These are phyloP conservation scores for Hippocampus guttulatus DNA, from an alignment of 2,113 vertebrate genomes.

Conservation along the genomic window DNA sequence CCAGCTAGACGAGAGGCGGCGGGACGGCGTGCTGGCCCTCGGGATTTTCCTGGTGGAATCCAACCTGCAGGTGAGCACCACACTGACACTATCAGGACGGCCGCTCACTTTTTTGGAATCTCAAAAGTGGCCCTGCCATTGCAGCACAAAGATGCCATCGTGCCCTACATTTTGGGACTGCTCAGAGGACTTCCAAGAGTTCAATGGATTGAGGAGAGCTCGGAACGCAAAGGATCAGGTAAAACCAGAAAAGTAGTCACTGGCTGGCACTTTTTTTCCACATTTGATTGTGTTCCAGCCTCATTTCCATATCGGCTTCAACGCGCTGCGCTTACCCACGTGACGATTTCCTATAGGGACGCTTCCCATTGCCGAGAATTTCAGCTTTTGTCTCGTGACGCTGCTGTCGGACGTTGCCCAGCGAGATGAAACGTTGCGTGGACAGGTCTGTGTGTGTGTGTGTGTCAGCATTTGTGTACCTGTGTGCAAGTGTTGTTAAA, in stretches of 20 bases:
- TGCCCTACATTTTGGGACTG: constrained; percentile 89
- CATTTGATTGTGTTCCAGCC: too few species aligned
- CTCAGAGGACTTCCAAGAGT: constrained; percentile 91
- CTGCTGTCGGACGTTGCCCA: constrained; percentile 89
- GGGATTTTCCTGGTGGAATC: constrained; percentile 97
- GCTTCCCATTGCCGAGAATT: constrained; percentile 92
- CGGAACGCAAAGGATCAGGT: constrained; percentile 85
- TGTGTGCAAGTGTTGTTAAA: not conserved
- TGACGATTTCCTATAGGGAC: constrained; percentile 64
- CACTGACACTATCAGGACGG: not conserved
- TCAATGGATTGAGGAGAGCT: constrained; percentile 96
- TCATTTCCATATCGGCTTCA: too few species aligned
- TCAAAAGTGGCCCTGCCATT: constrained; percentile 26
- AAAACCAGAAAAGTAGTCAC: constrained; percentile 5
- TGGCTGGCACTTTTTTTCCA: too few species aligned
- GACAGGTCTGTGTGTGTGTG: constrained; percentile 72
- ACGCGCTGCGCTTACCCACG: not conserved
- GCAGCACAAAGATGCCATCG: constrained; percentile 88
- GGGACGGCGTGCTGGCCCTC: constrained; percentile 91
- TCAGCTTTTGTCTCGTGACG: constrained; percentile 90
- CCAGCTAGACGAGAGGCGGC: constrained; percentile 92
- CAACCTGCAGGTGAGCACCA: constrained; percentile 82
- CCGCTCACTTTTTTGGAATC: not conserved
- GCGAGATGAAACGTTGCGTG: constrained; percentile 77
- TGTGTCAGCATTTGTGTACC: not conserved